A percentile compares a stretch with the other conserved stretches of the same genome.
Evolutionary conservation across 2,888 invertebrate genomes (phyloP).

Genomic region (Atherix ibis): DNA sequence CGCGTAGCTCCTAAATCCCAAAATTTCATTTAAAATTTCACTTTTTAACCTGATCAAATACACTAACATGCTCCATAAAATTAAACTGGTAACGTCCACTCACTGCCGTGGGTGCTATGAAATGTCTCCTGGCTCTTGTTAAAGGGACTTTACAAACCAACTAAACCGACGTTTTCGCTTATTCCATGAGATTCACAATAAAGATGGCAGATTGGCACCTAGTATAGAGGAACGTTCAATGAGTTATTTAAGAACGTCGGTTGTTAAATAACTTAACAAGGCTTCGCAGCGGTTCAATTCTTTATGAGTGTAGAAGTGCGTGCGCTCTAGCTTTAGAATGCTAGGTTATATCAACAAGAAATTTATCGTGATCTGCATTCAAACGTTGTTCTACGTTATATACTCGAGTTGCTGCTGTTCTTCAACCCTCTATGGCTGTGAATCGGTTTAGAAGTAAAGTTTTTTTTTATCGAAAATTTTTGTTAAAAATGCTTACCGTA

Average conservation of each 20-base stretch:
- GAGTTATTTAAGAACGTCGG: no score
- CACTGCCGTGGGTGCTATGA: no score
- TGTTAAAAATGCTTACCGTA: constrained; percentile 56
- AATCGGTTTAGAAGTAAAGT: constrained; percentile 72
- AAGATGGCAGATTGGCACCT: constrained; percentile 48
- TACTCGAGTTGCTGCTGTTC: constrained; percentile 59
- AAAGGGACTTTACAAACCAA: no score
- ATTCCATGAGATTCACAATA: constrained; percentile 56
- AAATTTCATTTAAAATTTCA: no score
- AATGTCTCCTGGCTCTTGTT: no score
- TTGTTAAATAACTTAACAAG: constrained; percentile 51
- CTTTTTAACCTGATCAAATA: no score
- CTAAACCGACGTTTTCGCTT: constrained; percentile 53
- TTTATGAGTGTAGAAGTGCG: constrained; percentile 45
- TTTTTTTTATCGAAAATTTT: constrained; percentile 63
- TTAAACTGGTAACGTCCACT: no score
- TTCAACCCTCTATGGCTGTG: constrained; percentile 86
- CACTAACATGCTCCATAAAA: no score
- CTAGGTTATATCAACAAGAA: constrained; percentile 56
- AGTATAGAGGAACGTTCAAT: constrained; percentile 54
- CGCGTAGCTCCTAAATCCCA: no score
- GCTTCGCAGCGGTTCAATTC: constrained; percentile 49
- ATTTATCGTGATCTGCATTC: constrained; percentile 59
- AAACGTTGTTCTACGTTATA: constrained; percentile 60
- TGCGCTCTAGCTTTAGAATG: constrained; percentile 48